A percentile compares a stretch with the other conserved stretches of the same genome.
Conservation (phyloP, 1,140 invertebrate species). For the Magallana ariakensis region DNA sequence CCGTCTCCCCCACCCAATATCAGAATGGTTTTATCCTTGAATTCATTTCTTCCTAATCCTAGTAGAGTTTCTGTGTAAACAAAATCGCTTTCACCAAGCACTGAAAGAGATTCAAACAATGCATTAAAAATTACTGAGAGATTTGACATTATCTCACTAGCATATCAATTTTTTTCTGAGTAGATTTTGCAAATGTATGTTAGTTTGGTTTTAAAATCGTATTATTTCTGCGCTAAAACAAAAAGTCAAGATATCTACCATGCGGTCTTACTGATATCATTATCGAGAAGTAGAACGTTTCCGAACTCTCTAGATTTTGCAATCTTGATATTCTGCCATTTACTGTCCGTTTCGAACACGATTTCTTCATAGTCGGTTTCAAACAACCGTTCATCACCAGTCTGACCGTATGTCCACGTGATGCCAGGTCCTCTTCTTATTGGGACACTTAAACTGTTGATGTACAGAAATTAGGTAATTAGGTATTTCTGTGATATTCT, state of each 20-base stretch:
- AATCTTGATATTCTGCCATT: constrained; percentile 42
- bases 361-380: constrained; percentile 24
- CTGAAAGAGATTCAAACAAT: constrained; percentile 79
- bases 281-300: constrained; percentile 26
- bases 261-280: constrained; percentile 38
- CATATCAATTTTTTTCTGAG: too few species aligned
- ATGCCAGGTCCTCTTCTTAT: constrained; percentile 39
- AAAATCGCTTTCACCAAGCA: constrained; percentile 94
- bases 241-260: too few species aligned
- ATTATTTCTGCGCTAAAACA: too few species aligned
- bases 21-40: constrained; percentile 92
- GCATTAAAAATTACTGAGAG: too few species aligned
- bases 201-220: too few species aligned
- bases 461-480: background rate
- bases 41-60: constrained; percentile 88
- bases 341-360: background rate
- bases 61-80: constrained; percentile 95
- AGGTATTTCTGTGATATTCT: too few species aligned
- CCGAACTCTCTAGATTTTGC: constrained; percentile 33
- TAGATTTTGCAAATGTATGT: too few species aligned
- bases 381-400: constrained; percentile 18
- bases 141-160: too few species aligned
- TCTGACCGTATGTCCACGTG: constrained; percentile 20
- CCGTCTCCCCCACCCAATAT: constrained; percentile 96
- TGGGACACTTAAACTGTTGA: background rate